phyloP scores from a whole-genome alignment of 2,888 invertebrate species.

The Tethea ocularis region DNA sequence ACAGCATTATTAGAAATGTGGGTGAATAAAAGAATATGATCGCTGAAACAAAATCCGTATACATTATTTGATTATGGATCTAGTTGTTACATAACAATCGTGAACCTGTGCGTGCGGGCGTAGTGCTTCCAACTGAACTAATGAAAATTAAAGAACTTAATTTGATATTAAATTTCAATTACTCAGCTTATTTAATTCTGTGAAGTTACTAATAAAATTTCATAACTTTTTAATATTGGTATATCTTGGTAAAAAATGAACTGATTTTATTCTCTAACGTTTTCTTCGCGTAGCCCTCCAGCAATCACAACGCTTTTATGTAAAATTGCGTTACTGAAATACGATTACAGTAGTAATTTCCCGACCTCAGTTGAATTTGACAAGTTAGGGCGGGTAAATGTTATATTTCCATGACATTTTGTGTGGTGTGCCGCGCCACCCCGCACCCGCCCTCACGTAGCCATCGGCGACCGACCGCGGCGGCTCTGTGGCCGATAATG shows the following conservation, averaged over 20 bases:
- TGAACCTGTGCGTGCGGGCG: too few species aligned
- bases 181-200: not conserved
- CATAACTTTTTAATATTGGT: constrained; percentile 18
- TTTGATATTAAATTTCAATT: not conserved
- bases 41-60: too few species aligned
- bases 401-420: constrained; percentile 27
- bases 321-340: constrained; percentile 43
- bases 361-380: constrained; percentile 40
- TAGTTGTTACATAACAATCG: too few species aligned
- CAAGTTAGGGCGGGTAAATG: constrained; percentile 39
- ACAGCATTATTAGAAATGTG: not conserved
- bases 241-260: constrained; percentile 23
- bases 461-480: constrained; percentile 26
- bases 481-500: constrained; percentile 41
- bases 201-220: constrained; percentile 20
- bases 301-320: constrained; percentile 44
- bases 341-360: constrained; percentile 54
- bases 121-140: too few species aligned
- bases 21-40: too few species aligned
- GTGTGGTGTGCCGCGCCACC: constrained; percentile 9
- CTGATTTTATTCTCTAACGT: constrained; percentile 34
- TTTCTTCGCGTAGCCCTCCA: constrained; percentile 26
- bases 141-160: not conserved
- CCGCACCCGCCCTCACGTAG: constrained; percentile 9
- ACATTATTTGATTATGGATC: too few species aligned